Percentiles rank a stretch among this genome's conserved stretches.
Conservation (phyloP, 2,888 invertebrate genomes). For the Neria commutata region DNA sequence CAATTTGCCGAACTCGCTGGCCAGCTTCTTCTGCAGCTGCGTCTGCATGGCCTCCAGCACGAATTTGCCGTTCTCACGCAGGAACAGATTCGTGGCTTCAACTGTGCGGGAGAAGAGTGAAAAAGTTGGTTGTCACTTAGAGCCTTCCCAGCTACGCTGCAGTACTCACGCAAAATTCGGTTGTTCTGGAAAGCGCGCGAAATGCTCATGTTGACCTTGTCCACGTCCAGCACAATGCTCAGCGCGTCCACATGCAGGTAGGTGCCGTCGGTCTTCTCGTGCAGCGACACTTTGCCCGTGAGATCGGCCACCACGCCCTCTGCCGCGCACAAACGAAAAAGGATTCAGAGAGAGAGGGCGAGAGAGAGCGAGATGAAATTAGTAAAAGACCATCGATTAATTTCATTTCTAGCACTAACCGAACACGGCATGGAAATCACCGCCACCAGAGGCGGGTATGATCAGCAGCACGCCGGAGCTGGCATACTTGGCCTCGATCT, state of each 20-base stretch:
- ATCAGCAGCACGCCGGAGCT: conserved; percentile 74
- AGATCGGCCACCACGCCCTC: conserved; percentile 68
- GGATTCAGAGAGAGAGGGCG: neutral
- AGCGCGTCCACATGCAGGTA: conserved; percentile 70
- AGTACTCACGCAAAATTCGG: conserved; percentile 71
- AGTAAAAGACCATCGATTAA: neutral
- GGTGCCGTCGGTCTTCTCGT: conserved; percentile 61
- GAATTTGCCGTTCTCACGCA: conserved; percentile 72
- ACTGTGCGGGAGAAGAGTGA: conserved; percentile 61
- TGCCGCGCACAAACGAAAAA: too few relatives aligned
- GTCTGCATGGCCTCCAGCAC: conserved; percentile 74
- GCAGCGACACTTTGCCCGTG: conserved; percentile 66
- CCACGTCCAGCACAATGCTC: conserved; percentile 67
- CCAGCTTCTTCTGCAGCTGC: conserved; percentile 70
- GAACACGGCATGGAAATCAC: conserved; percentile 71
- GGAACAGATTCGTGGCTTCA: conserved; percentile 74
- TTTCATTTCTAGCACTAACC: conserved; percentile 54
- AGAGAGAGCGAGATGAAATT: neutral
- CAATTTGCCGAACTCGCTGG: conserved; percentile 68
- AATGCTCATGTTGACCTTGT: conserved; percentile 70
- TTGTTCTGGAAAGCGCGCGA: conserved; percentile 73
- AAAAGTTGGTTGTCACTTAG: neutral
- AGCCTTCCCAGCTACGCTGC: neutral
- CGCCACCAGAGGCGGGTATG: conserved; percentile 74
- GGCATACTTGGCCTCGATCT: conserved; percentile 70